These are phyloP conservation scores for sheep (Ovis aries) DNA, from an alignment of 2,113 vertebrate genomes.

Conservation along the genomic window DNA sequence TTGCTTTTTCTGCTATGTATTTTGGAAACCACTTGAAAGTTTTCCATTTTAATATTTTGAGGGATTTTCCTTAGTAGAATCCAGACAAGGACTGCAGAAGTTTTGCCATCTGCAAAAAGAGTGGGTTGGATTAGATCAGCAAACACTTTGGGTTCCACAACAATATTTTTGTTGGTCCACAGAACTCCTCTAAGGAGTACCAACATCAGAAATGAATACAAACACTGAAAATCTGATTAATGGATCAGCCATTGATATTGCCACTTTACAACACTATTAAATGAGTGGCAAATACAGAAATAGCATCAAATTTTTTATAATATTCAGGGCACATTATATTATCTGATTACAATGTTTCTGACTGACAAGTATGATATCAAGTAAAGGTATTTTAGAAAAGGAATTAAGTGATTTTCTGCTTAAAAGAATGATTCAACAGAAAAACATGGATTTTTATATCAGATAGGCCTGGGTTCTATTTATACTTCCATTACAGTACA, in stretches of 20 bases:
- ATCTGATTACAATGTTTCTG: not conserved
- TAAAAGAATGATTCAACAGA: slow-evolving; percentile 15
- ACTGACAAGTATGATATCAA: not conserved
- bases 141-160: slow-evolving; percentile 64
- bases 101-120: slow-evolving; percentile 69
- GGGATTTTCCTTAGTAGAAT: slow-evolving; percentile 57
- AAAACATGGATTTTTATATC: slow-evolving; percentile 8
- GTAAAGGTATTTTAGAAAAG: slow-evolving; percentile 19
- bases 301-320: slow-evolving; percentile 22
- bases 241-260: not conserved
- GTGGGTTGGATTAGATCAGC: slow-evolving; percentile 58
- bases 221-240: slow-evolving; percentile 40
- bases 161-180: slow-evolving; percentile 65
- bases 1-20: slow-evolving; percentile 48
- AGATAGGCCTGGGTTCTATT: not conserved
- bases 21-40: slow-evolving; percentile 56
- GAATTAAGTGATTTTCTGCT: slow-evolving; percentile 7
- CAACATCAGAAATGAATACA: slow-evolving; percentile 52
- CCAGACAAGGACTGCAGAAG: slow-evolving; percentile 57
- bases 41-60: slow-evolving; percentile 66
- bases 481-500: not conserved
- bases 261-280: slow-evolving; percentile 11
- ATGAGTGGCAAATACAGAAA: slow-evolving; percentile 37
- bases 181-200: slow-evolving; percentile 31
- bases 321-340: not conserved